Evolutionary conservation across 2,113 vertebrate genomes (phyloP), one percentile per base, ranked within the genome.

Genomic region (Phaethon lepturus): DNA sequence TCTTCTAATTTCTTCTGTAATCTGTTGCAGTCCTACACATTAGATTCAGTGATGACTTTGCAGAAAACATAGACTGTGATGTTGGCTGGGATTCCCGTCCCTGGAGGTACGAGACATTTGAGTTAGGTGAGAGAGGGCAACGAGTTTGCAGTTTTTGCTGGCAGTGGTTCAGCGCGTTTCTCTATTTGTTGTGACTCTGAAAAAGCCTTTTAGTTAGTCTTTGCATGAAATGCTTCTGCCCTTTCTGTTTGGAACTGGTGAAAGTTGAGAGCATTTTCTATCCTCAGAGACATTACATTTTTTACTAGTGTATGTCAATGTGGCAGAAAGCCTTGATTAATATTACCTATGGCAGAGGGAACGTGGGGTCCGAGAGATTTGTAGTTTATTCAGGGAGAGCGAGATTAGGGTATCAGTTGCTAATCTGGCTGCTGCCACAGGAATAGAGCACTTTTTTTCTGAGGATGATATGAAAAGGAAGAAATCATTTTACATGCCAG

Each of bases 121-220:
- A 81, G 93, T 95, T 95, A 91, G 96, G 89, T 96, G 95, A 95
- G 84, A 66, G 80, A 94, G 91, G 91, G 84, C 94, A 94, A 45
- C 55, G 73, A 66, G 87, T 64, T 81, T 93, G 86, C 88, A 95
- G 82, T 53, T 90, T 94, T 96, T 95, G 47, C 89, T 97, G 97
- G 94, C 91, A 53, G n/a, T 17, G 58, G 22, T 94, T 96, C 96
- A 93, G 38, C 71, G 77, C 62, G 33, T 80, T 93, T 91, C 88
- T 91, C 5, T 60, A 40, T 87, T 87, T 91, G 88, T 67, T 96
- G 91, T 94, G 96, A 87, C 69, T 94, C 64, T 78, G 59, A 50
- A 75, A 94, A 75, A 26, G 25, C 25, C 40, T 90, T 95, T 73
- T 88, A 81, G 94, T 97, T 93, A 90, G 62, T 94, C 58, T 91